Percentiles rank a stretch among this genome's conserved stretches.
Conservation (phyloP, 2,797 vertebrate species). For the Gallinago nigripennis region DNA sequence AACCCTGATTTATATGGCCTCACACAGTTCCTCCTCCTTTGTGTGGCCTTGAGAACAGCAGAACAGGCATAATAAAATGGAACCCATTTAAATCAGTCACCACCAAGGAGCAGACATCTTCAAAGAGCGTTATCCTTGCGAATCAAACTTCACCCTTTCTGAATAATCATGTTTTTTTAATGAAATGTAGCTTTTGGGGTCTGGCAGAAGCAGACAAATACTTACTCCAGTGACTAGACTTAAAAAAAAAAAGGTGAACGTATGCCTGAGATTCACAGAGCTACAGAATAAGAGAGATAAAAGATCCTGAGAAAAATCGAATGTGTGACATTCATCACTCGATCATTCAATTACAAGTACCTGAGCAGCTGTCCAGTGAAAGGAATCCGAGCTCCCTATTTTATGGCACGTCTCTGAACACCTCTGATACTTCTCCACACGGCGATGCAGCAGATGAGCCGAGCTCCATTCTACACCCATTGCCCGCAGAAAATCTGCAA, state of each 20-base stretch:
- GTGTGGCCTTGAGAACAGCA: neutral
- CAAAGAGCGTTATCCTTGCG: conserved; percentile 31
- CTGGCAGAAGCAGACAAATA: neutral
- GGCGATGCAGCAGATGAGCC: neutral
- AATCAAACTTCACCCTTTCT: conserved; percentile 4
- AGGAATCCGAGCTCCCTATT: neutral
- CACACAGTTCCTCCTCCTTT: neutral
- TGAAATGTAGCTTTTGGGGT: conserved; percentile 25
- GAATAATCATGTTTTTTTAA: neutral
- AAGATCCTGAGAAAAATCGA: neutral
- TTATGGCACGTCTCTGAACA: neutral
- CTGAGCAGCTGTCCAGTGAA: conserved; percentile 3
- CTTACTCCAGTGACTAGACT: neutral
- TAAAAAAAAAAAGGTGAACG: neutral
- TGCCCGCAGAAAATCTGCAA: neutral
- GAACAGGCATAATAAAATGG: neutral
- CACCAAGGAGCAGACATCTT: conserved; percentile 19
- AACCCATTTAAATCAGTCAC: conserved; percentile 5
- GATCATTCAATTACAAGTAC: neutral
- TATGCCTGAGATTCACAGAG: neutral
- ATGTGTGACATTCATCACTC: neutral
- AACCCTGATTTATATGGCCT: conserved; percentile 28
- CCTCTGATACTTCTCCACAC: neutral
- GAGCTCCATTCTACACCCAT: neutral
- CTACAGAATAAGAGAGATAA: neutral